Evolutionary conservation across 2,113 vertebrate species (phyloP).

Genomic region (Struthio camelus): DNA sequence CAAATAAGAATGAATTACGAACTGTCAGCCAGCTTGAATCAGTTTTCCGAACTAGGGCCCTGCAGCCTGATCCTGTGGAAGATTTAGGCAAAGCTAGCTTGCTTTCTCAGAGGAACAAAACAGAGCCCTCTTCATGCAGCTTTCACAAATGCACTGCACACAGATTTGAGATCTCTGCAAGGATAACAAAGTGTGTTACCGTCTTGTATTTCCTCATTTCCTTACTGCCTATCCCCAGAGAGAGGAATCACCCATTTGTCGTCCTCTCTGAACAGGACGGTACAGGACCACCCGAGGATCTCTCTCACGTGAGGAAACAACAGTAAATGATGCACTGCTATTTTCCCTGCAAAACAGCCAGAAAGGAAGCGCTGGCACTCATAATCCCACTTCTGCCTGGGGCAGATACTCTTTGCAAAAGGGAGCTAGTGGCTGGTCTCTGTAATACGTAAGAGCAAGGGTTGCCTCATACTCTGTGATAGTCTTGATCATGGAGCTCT

Average conservation of each 20-base stretch:
- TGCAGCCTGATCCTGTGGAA: not conserved
- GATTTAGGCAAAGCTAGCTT: too few species aligned
- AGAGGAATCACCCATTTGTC: not conserved
- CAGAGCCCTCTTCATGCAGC: too few species aligned
- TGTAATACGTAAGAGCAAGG: not conserved
- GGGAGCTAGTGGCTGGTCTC: not conserved
- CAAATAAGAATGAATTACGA: fast-evolving
- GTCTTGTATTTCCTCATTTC: not conserved
- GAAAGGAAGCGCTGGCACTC: not conserved
- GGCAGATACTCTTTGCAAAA: not conserved
- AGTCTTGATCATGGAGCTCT: not conserved
- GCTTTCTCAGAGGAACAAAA: not conserved
- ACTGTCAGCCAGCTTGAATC: not conserved
- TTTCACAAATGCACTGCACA: not conserved
- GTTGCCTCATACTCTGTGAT: not conserved
- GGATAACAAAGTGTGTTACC: not conserved
- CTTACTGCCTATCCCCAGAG: not conserved
- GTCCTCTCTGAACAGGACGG: not conserved
- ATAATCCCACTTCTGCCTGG: not conserved
- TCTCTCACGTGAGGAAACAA: not conserved
- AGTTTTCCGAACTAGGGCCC: not conserved
- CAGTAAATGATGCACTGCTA: not conserved
- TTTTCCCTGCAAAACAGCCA: not conserved
- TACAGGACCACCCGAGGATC: not conserved
- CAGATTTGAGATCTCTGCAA: not conserved